A percentile compares a stretch with the other conserved stretches of the same genome.
Conservation (phyloP, 2,797 vertebrate genomes). For the Chanos chanos region DNA sequence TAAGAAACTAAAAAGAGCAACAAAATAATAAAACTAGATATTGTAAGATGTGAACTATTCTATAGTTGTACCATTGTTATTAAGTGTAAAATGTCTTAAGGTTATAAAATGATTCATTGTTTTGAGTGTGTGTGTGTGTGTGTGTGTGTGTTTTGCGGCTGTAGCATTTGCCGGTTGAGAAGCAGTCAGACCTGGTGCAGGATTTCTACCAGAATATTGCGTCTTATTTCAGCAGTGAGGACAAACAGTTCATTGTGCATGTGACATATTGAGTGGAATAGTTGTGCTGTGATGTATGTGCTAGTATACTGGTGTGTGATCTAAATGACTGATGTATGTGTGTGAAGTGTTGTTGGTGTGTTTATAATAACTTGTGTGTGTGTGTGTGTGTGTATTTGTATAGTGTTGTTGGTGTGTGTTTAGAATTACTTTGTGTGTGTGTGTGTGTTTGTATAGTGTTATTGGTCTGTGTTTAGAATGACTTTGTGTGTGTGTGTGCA, state of each 20-base stretch:
- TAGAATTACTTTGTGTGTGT: too few relatives aligned
- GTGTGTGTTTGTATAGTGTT: neutral
- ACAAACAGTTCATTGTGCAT: neutral
- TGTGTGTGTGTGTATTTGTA: neutral
- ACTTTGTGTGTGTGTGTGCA: too few relatives aligned
- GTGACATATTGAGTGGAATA: too few relatives aligned
- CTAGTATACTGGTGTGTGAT: neutral
- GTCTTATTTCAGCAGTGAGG: slow-evolving; percentile 67
- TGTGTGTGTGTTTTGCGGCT: slow-evolving; percentile 2
- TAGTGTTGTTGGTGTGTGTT: too few relatives aligned
- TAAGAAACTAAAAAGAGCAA: too few relatives aligned
- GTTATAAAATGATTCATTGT: too few relatives aligned
- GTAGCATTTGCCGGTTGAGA: slow-evolving; percentile 68
- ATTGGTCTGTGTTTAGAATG: neutral
- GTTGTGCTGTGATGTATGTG: neutral
- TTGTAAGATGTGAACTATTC: too few relatives aligned
- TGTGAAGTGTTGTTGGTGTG: neutral
- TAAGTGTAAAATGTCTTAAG: too few relatives aligned
- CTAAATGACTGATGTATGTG: neutral
- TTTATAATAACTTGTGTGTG: neutral
- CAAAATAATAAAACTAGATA: too few relatives aligned
- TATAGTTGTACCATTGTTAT: too few relatives aligned
- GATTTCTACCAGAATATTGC: slow-evolving; percentile 75
- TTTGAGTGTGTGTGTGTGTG: too few relatives aligned
- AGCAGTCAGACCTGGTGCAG: slow-evolving; percentile 75